Percentiles rank a stretch among this genome's conserved stretches.
Conservation (phyloP, 2,113 vertebrate genomes). For the Condylura cristata region DNA sequence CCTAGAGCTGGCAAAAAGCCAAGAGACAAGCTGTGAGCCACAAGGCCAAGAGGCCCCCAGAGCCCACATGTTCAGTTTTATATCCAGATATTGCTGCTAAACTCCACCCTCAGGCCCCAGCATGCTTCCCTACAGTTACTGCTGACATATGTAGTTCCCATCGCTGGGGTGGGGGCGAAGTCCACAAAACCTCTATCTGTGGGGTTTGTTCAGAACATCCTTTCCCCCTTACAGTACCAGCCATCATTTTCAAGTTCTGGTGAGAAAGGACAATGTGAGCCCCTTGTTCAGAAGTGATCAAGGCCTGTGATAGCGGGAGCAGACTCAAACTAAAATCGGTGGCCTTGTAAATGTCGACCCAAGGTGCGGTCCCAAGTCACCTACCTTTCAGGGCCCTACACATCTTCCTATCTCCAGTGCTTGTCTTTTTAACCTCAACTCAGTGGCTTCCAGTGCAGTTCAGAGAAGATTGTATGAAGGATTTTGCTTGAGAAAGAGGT, state of each 20-base stretch:
- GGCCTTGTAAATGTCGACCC: background rate
- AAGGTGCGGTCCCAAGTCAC: background rate
- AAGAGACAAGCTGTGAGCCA: too few relatives aligned
- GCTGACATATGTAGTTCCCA: too few relatives aligned
- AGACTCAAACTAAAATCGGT: background rate
- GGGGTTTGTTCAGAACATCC: too few relatives aligned
- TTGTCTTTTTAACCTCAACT: background rate
- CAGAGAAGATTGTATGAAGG: background rate
- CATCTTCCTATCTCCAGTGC: rapidly evolving
- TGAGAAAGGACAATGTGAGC: background rate
- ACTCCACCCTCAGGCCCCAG: too few relatives aligned
- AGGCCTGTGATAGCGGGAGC: background rate
- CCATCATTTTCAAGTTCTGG: background rate
- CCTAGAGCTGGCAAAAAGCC: too few relatives aligned
- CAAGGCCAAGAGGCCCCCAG: too few relatives aligned
- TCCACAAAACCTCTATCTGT: too few relatives aligned
- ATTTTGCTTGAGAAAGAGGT: background rate
- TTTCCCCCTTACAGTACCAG: too few relatives aligned
- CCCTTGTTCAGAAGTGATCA: background rate
- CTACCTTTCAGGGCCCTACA: rapidly evolving
- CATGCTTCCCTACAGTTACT: too few relatives aligned
- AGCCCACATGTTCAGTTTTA: too few relatives aligned
- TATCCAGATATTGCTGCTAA: too few relatives aligned
- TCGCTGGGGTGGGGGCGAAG: too few relatives aligned
- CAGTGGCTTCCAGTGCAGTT: background rate